Evolutionary conservation across 2,888 invertebrate species (phyloP).

Genomic region (Caradrina kadenii): DNA sequence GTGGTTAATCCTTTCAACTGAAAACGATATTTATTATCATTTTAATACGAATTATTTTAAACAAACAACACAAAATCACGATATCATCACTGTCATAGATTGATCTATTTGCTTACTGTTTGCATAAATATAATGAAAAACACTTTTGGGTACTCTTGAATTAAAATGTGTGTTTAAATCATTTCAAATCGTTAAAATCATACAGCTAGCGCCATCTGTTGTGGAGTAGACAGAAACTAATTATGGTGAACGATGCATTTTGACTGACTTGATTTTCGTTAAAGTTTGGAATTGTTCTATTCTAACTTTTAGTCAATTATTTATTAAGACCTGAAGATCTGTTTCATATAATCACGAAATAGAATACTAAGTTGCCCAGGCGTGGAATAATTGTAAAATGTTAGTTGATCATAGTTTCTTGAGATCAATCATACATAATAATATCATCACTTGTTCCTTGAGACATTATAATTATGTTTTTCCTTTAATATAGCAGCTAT

Average conservation of each 20-base stretch:
- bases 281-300: too few species aligned
- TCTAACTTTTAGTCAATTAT: too few species aligned
- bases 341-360: background rate
- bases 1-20: background rate
- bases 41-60: background rate
- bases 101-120: too few species aligned
- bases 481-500: too few species aligned
- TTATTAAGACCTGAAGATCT: background rate
- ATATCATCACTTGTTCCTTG: too few species aligned
- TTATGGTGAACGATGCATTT: conserved; percentile 4
- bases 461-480: too few species aligned
- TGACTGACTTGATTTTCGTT: background rate
- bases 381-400: background rate
- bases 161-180: background rate
- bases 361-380: background rate
- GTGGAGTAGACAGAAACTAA: conserved; percentile 72
- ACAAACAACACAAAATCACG: background rate
- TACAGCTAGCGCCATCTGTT: conserved; percentile 79
- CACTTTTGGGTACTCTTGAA: background rate
- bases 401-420: background rate
- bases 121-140: background rate
- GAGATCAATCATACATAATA: too few species aligned
- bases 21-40: background rate
- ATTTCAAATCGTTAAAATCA: conserved; percentile 1
- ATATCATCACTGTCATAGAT: background rate